Base-by-base conservation (phyloP, 1,140 invertebrate species). In the Apis dorsata region DNA sequence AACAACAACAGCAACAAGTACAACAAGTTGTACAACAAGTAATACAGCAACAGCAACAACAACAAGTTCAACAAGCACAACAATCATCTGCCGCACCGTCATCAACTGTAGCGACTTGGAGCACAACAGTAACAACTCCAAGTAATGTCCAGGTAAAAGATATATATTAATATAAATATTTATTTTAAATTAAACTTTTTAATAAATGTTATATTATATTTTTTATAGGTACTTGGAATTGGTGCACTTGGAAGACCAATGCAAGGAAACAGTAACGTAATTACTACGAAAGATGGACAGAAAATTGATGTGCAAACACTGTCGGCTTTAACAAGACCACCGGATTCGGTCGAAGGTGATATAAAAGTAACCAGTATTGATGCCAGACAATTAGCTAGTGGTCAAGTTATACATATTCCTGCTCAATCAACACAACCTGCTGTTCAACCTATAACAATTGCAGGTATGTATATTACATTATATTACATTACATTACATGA, bases 371-470 rank as follows among this genome's bases (percentile, higher is more conserved):
- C 93, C 15, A 94, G 91, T 84, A 93, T 94, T 7, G 93, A 94
- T 79, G 91, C 93, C 17, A 93, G 90, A 91, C 93, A 94, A 78
- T 86, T 94, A 53, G 87, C 93, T 10, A 91, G 88, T 81, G 91
- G 93, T 63, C 94, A 94, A 90, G 92, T 94, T 24, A 93, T 94
- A 88, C 93, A 94, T 87, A 94, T 94, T 66, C 93, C 93, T 17
- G 84, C 93, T 1, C 93, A 93, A 79, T 85, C 91, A 51, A 71
- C 93, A 1, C 94, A 94, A 76, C 89, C 91, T 34, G 85, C 91
- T 17, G 91, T 93, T 44, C 95, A 95, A 78, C 95, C 95, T 21
- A 95, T 96, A 24, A 96, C 95, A 24, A 95, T 96, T 80, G 95
- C 95, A 62, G 95, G 92, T 90, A 85, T 57, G 1, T 24, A 66